Base-by-base conservation (phyloP, 2,113 vertebrate genomes). In the Hemiscyllium ocellatum region DNA sequence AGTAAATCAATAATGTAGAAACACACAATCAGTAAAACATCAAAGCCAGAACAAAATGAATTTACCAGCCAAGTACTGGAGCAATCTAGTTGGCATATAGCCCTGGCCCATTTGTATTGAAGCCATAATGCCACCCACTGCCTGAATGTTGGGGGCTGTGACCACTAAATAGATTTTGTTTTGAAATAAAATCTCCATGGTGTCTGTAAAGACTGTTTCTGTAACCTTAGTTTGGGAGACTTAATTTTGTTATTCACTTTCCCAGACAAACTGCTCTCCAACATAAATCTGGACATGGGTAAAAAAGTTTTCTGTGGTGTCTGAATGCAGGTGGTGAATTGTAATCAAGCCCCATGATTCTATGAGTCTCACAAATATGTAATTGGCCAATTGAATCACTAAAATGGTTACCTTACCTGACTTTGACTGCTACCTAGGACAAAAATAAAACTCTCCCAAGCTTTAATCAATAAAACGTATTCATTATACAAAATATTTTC, bases 101-200 rank as follows among this genome's bases (percentile, higher is more conserved):
- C 33, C 50, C 56, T 61, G 87, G 87, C n/a, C 87, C 86, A 52
- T 0, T 4, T 86, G 42, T 50, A 5, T 50, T 22, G 13, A 10
- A 26, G 87, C 24, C 50, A 65, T 29, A 90, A 89, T 89, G 13
- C 56, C 87, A 90, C 87, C 52, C 87, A 90, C 87, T 94, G 56
- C 90, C n/a, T 65, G 33, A 65, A 22, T 69, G 61, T 66, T 68
- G 65, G 29, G 66, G 42, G 42, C 47, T 93, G 47, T 37, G 90
- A 19, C 24, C 66, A 69, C 56, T 4, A 22, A 47, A 47, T 47
- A 3, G 91, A 69, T n/a, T 94, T 66, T 50, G 42, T 87, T 50
- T 94, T 94, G 20, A 69, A 19, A 93, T n/a, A 15, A 93, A 93
- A 61, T 68, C 61, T 20, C 90, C 56, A n/a, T 8, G 19, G 37